Evolutionary conservation across 2,888 invertebrate species (phyloP).

Genomic region (Entomobrya multifasciata): DNA sequence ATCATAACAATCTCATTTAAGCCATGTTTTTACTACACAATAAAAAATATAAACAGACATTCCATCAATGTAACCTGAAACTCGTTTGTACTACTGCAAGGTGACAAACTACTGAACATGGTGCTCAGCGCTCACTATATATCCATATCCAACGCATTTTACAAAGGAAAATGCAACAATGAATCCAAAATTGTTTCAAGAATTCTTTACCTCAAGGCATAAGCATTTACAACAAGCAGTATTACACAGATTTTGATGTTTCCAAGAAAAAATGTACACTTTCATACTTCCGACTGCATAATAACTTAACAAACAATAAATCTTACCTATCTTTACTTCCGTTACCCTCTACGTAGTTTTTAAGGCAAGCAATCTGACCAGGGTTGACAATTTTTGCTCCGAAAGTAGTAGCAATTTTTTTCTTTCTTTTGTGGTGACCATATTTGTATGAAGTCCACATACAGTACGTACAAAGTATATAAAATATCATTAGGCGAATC

Average conservation of each 20-base stretch:
- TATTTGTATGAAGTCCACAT: no score
- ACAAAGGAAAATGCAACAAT: no score
- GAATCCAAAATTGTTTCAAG: no score
- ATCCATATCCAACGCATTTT: background rate
- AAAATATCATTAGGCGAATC: background rate
- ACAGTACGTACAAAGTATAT: background rate
- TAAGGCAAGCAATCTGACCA: background rate
- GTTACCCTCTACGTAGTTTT: slow-evolving; percentile 1
- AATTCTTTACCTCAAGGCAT: no score
- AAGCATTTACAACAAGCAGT: no score
- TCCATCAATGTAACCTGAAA: no score
- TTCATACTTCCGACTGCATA: background rate
- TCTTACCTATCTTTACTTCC: background rate
- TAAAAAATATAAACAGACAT: background rate
- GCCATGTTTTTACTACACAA: background rate
- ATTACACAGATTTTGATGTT: no score
- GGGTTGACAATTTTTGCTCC: slow-evolving; percentile 13
- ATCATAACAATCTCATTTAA: background rate
- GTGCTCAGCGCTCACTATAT: slow-evolving; percentile 49
- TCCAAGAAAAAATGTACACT: background rate
- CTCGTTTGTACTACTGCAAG: background rate
- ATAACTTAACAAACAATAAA: no score
- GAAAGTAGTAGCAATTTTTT: no score
- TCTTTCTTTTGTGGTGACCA: no score
- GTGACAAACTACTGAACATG: slow-evolving; percentile 36